Base-by-base conservation (phyloP, 2,888 invertebrate species). In the Oscheius sp. region DNA sequence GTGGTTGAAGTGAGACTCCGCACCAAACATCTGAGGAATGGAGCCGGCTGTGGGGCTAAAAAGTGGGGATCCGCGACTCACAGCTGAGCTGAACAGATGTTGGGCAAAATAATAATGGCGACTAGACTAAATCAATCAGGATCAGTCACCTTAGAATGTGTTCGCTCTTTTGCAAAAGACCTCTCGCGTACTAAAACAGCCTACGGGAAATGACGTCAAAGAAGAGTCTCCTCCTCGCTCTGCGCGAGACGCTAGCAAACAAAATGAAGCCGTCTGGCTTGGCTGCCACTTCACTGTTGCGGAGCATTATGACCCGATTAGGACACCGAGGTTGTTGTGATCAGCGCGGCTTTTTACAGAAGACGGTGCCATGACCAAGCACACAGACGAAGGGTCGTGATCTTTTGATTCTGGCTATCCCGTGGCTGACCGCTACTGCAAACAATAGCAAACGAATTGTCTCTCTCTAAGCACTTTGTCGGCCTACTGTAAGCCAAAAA, bases 131-230 rank as follows among this genome's bases (percentile, higher is more conserved):
- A 55, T 55, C 21, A 55, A 55, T 29, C 55, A 55, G 9, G 32
- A 32, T 32, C 55, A 32, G 55, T 32, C 13, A 13, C 4, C 53
- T 13, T 21, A 21, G 21, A 21, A 11, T 21, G 42, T 42, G 42
- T 42, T 42, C 42, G 3, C 13, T 53, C 53, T 53, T 53, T 53
- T 53, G 53, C 13, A 53, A 53, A 13, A 29, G n/a, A 21, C 21
- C 21, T 21, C 47, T 32, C 11, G 21, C 47, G 21, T 29, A 47
- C 47, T 47, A 63, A 47, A 63, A 63, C 32, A 42, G 42, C 50
- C 63, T 63, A 63, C 63, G 68, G 68, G 68, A 68, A 68, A 55
- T 68, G 68, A 68, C 55, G 68, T 68, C 68, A 65, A 51, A 2
- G 50, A 48, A 65, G 51, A 50, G 50, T 42, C 42, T 42, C 42